These are phyloP conservation scores for Drosophila persimilis DNA, from an alignment of 1,140 invertebrate genomes.

Conservation along the genomic window DNA sequence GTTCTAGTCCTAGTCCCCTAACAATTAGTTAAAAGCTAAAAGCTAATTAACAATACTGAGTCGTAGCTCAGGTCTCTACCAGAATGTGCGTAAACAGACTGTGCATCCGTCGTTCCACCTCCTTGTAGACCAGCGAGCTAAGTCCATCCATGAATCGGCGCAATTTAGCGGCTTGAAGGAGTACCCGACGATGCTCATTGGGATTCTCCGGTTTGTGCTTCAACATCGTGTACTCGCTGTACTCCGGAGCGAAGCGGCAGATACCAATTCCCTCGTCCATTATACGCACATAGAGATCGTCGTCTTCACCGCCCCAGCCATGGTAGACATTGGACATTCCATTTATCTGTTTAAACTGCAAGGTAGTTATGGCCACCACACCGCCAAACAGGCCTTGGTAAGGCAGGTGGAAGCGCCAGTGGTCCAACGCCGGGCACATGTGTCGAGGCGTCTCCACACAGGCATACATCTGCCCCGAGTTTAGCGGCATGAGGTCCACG, in stretches of 20 bases:
- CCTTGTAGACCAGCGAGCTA: conserved; percentile 87
- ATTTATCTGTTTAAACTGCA: conserved; percentile 91
- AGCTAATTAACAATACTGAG: conserved; percentile 59
- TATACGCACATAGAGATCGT: conserved; percentile 91
- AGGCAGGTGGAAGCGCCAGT: conserved; percentile 91
- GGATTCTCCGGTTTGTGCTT: conserved; percentile 86
- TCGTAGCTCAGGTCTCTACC: conserved; percentile 82
- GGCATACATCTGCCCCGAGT: conserved; percentile 94
- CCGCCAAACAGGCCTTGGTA: conserved; percentile 90
- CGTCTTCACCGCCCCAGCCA: conserved; percentile 96
- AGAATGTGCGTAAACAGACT: conserved; percentile 86
- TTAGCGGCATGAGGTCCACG: conserved; percentile 96
- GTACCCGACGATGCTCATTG: conserved; percentile 65
- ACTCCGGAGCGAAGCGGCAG: conserved; percentile 88
- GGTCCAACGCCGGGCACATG: conserved; percentile 96
- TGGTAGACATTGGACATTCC: conserved; percentile 93
- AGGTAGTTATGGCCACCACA: conserved; percentile 88
- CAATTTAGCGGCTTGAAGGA: conserved; percentile 83
- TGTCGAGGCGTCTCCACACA: conserved; percentile 94
- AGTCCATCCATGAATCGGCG: conserved; percentile 88
- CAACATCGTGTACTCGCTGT: conserved; percentile 91
- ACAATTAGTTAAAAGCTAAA: conserved; percentile 33
- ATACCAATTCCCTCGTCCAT: conserved; percentile 84
- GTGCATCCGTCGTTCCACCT: conserved; percentile 84
- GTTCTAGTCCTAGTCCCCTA: conserved; percentile 9